Evolutionary conservation across 2,113 vertebrate genomes (phyloP).

Genomic region (Pedionomus torquatus): DNA sequence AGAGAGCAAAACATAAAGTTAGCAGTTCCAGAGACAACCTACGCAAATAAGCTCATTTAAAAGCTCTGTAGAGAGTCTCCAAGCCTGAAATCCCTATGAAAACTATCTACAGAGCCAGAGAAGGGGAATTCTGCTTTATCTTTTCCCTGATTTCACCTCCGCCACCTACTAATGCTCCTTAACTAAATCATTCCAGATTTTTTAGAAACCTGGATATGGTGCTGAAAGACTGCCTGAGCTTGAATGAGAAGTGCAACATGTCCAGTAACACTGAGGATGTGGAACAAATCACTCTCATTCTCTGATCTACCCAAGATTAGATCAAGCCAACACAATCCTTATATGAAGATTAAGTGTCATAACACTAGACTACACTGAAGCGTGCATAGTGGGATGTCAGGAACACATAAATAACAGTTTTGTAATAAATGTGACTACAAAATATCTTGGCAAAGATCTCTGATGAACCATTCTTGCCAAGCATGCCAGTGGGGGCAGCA

Average conservation of each 20-base stretch:
- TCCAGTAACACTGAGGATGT: neutral
- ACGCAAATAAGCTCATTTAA: neutral
- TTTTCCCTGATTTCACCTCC: neutral
- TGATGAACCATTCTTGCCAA: neutral
- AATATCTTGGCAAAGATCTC: neutral
- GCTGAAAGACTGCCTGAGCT: neutral
- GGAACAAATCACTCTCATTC: neutral
- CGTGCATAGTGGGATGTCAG: too few relatives aligned
- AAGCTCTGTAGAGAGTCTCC: neutral
- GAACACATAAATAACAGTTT: fast-evolving
- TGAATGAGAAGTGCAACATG: neutral
- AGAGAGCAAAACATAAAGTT: neutral
- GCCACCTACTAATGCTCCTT: neutral
- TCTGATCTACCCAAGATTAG: neutral
- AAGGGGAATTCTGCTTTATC: neutral
- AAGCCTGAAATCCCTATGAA: neutral
- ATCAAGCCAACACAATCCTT: neutral
- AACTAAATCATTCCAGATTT: neutral
- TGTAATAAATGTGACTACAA: fast-evolving
- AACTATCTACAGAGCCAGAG: neutral
- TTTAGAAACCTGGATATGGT: neutral
- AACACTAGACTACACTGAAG: too few relatives aligned
- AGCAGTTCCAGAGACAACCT: neutral
- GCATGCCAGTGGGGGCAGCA: too few relatives aligned
- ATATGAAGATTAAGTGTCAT: neutral